Conservation (phyloP, 2,113 vertebrate species). For the Plecturocebus donacophilus region DNA sequence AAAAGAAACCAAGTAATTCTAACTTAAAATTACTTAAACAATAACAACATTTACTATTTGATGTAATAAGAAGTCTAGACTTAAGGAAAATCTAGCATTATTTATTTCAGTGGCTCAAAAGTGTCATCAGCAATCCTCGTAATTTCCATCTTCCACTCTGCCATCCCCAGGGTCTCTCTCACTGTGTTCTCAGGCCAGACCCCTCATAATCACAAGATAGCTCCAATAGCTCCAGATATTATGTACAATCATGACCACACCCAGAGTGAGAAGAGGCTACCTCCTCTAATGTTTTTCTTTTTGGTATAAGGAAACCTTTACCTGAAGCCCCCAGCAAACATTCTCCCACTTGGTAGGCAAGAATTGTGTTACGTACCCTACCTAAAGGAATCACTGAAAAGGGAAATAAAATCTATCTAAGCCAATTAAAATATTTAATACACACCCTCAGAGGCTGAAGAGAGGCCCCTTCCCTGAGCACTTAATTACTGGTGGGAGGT, state of each 20-base stretch:
- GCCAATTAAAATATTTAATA: not conserved
- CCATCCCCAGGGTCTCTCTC: not conserved
- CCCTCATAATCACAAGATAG: not conserved
- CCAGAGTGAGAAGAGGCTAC: not conserved
- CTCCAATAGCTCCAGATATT: not conserved
- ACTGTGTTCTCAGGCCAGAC: not conserved
- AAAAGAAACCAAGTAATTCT: not conserved
- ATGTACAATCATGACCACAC: not conserved
- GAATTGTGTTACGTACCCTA: not conserved
- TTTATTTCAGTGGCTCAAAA: not conserved
- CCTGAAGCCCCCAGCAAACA: not conserved
- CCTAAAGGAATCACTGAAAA: not conserved
- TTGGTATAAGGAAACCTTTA: not conserved
- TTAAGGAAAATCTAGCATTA: not conserved
- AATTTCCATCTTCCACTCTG: not conserved
- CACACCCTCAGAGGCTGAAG: not conserved
- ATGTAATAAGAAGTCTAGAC: not conserved
- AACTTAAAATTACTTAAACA: not conserved
- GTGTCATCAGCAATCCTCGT: not conserved
- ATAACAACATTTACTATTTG: not conserved
- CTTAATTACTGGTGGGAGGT: not conserved
- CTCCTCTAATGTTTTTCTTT: not conserved
- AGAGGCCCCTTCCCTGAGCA: not conserved
- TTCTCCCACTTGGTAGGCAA: not conserved
- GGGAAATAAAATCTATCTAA: not conserved